phyloP scores from a whole-genome alignment of 2,888 invertebrate species.

The Hemistola chrysoprasaria region DNA sequence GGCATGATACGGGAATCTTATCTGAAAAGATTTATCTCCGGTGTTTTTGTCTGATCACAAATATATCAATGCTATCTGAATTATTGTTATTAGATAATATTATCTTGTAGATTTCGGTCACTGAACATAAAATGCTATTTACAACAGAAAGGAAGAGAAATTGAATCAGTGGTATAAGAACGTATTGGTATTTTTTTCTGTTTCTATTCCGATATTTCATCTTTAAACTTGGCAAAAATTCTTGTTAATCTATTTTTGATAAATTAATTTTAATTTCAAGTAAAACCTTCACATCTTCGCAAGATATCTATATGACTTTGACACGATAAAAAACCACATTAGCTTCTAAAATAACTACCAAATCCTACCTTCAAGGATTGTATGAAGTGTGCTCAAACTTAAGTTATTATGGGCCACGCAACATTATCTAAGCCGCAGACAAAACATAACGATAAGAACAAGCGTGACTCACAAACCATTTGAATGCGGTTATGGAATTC shows the following conservation, averaged over 20 bases:
- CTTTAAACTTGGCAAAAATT: too few species aligned
- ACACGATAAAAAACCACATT: too few species aligned
- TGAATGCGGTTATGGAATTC: slow-evolving; percentile 32
- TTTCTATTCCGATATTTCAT: too few species aligned
- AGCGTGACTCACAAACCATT: slow-evolving; percentile 29
- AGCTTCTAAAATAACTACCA: neutral
- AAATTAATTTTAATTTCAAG: too few species aligned
- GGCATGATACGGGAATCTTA: slow-evolving; percentile 5
- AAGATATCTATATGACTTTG: too few species aligned
- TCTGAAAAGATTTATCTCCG: slow-evolving; percentile 16
- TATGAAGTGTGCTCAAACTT: slow-evolving; percentile 5
- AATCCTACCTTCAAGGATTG: too few species aligned
- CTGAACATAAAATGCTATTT: slow-evolving; percentile 4
- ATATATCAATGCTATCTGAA: slow-evolving; percentile 18
- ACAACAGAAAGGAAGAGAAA: neutral
- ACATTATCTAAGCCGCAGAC: slow-evolving; percentile 9
- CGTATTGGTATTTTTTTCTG: too few species aligned
- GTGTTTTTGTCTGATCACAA: slow-evolving; percentile 20
- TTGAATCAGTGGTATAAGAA: too few species aligned
- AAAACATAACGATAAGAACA: slow-evolving; percentile 6
- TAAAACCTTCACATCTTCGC: too few species aligned
- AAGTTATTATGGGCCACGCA: slow-evolving; percentile 1
- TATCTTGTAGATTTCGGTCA: slow-evolving; percentile 7
- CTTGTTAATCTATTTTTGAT: too few species aligned
- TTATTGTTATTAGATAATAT: slow-evolving; percentile 15